These are phyloP conservation scores for Macquaria australasica DNA, from an alignment of 2,113 vertebrate species.

Conservation along the genomic window DNA sequence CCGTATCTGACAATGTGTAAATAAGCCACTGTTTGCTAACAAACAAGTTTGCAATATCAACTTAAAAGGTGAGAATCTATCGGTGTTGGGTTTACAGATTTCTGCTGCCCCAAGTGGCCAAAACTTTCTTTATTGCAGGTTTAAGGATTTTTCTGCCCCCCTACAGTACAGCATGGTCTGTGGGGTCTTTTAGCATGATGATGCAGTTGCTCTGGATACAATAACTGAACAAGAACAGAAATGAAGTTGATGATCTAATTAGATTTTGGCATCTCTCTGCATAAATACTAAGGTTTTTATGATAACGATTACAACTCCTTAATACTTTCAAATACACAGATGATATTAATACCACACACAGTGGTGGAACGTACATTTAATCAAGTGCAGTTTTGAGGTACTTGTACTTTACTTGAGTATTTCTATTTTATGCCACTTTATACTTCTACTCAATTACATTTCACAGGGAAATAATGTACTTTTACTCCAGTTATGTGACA, in stretches of 20 bases:
- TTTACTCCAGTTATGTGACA: background rate
- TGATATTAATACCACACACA: background rate
- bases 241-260: background rate
- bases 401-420: background rate
- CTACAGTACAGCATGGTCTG: background rate
- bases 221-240: background rate
- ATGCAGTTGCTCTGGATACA: background rate
- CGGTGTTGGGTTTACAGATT: background rate
- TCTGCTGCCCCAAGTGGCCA: no score
- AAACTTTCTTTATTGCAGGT: no score
- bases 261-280: background rate
- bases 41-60: background rate
- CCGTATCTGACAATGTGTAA: background rate
- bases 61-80: background rate
- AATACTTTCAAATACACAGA: background rate
- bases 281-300: background rate
- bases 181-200: background rate
- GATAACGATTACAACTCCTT: background rate
- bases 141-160: background rate
- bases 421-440: background rate
- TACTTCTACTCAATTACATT: background rate
- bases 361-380: background rate
- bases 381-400: background rate
- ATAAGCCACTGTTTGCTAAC: background rate
- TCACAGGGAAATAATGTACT: background rate